Evolutionary conservation across 2,113 vertebrate species (phyloP).

Genomic region (Pandion haliaetus): DNA sequence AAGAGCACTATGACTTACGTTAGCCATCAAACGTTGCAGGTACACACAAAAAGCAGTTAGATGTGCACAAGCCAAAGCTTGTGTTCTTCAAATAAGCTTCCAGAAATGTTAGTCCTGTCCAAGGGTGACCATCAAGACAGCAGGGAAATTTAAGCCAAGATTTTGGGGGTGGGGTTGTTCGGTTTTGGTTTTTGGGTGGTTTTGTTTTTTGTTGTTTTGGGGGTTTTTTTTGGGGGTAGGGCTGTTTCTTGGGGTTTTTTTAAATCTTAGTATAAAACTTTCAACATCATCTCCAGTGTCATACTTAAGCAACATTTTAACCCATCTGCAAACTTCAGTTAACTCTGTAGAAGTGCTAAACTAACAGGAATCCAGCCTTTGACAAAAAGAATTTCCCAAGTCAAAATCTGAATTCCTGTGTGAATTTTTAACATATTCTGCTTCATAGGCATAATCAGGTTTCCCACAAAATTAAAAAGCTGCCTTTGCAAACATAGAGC

Average conservation of each 20-base stretch:
- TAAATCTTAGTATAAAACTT: not conserved
- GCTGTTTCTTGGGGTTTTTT: not conserved
- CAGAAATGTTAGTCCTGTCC: not conserved
- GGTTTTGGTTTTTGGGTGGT: not conserved
- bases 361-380: not conserved
- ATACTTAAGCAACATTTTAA: not conserved
- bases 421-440: not conserved
- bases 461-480: not conserved
- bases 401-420: not conserved
- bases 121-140: not conserved
- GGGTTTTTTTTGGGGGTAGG: not conserved
- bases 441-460: not conserved
- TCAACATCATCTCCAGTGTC: not conserved
- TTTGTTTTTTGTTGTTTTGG: not conserved
- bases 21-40: not conserved
- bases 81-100: not conserved
- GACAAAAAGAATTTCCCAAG: not conserved
- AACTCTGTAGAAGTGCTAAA: not conserved
- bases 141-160: not conserved
- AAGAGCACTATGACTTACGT: rapidly evolving
- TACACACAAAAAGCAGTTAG: not conserved
- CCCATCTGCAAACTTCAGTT: not conserved
- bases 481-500: not conserved
- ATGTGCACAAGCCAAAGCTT: not conserved
- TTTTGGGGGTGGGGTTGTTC: not conserved